Conservation (phyloP, 2,888 invertebrate genomes). For the Orthonevra nobilis region DNA sequence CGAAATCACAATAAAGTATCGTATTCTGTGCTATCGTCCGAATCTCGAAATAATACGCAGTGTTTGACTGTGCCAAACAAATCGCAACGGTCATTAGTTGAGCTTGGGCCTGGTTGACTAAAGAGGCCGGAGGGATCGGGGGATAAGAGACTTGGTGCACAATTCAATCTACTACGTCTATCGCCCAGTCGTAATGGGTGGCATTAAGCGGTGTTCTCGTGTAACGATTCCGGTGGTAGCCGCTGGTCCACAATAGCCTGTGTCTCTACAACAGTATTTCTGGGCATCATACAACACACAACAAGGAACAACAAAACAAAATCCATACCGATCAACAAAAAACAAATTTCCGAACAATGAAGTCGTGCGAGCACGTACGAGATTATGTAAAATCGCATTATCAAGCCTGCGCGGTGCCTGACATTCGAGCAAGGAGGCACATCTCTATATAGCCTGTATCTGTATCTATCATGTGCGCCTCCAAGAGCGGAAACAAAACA, state of each 20-base stretch:
- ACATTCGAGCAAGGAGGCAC: conserved; percentile 26
- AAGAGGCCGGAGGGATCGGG: too few species aligned
- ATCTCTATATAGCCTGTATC: too few species aligned
- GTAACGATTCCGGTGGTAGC: conserved; percentile 69
- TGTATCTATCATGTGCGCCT: conserved; percentile 18
- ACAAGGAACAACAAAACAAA: conserved; percentile 50
- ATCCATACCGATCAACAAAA: conserved; percentile 61
- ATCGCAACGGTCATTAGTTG: conserved; percentile 69
- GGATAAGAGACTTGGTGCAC: conserved; percentile 57
- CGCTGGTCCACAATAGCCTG: conserved; percentile 58
- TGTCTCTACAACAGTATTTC: conserved; percentile 61
- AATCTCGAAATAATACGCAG: conserved; percentile 65
- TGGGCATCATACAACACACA: conserved; percentile 62
- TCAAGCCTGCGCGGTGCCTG: conserved; percentile 42
- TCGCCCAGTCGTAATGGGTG: conserved; percentile 66
- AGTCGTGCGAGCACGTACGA: conserved; percentile 70
- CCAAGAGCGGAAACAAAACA: conserved; percentile 38
- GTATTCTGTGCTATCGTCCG: conserved; percentile 62
- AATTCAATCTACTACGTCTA: conserved; percentile 70
- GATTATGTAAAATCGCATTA: conserved; percentile 69
- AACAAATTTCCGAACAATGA: conserved; percentile 69
- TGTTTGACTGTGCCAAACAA: conserved; percentile 68
- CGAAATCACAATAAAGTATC: conserved; percentile 71
- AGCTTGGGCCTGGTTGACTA: too few species aligned
- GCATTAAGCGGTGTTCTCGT: conserved; percentile 70